phyloP scores from a whole-genome alignment of 2,888 invertebrate species.

The Onchidella celtica region DNA sequence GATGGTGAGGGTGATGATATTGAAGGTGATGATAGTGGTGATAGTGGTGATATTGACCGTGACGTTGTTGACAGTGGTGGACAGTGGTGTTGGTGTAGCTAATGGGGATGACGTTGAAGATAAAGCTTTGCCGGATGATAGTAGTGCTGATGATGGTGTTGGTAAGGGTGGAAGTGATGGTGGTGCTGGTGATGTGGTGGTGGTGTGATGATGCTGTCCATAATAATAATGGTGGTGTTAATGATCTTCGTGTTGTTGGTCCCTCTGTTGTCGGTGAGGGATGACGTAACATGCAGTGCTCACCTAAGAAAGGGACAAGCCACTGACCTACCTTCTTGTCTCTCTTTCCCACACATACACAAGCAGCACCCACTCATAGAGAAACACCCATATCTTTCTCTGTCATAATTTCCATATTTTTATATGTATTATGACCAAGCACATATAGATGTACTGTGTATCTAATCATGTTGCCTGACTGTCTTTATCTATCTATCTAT shows the following conservation, averaged over 20 bases:
- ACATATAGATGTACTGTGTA: no score
- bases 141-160: neutral
- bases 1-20: neutral
- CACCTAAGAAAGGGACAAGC: neutral
- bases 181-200: neutral
- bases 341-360: neutral
- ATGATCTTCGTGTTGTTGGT: neutral
- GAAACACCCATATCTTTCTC: no score
- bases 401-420: no score
- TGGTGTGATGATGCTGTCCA: neutral
- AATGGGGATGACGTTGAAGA: neutral
- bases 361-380: neutral
- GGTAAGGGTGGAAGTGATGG: neutral
- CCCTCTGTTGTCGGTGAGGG: neutral
- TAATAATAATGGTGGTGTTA: slow-evolving; percentile 7
- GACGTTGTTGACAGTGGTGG: neutral
- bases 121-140: neutral
- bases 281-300: no score
- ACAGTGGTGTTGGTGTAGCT: neutral
- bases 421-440: no score
- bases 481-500: no score
- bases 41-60: neutral
- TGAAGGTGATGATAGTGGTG: neutral
- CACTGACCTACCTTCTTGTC: neutral
- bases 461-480: no score